phyloP scores from a whole-genome alignment of 23 tunicate species.

The Styela clava region DNA sequence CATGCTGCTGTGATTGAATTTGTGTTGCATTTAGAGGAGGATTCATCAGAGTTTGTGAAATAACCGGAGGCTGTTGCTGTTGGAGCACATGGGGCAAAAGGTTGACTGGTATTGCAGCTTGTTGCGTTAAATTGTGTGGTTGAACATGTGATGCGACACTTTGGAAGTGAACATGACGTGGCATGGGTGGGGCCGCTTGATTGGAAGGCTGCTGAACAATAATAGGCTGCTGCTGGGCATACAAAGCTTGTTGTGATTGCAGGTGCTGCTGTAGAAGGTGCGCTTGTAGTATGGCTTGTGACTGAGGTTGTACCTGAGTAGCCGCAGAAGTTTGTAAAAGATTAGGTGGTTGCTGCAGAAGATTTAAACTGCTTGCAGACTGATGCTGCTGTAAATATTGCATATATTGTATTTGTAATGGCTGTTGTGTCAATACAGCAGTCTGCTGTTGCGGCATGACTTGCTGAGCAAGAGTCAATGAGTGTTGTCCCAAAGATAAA shows the following conservation, averaged over 20 bases:
- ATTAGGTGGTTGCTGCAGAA: neutral
- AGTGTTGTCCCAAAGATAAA: neutral
- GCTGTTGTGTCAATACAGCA: neutral
- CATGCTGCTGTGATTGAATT: neutral
- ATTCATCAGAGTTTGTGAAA: neutral
- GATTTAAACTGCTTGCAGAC: neutral
- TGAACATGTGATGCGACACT: neutral
- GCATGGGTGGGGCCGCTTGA: neutral
- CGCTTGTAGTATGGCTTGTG: neutral
- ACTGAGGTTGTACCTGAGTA: neutral
- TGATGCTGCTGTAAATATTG: neutral
- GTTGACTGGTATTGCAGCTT: neutral
- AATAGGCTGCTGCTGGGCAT: conserved; percentile 2
- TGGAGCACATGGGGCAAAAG: neutral
- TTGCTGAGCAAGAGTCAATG: neutral
- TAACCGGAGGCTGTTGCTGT: neutral
- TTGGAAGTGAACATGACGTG: neutral
- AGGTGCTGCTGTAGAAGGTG: neutral
- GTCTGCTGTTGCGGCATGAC: neutral
- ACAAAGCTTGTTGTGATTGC: neutral
- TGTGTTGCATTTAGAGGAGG: neutral
- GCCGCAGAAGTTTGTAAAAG: neutral
- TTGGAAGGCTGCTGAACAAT: neutral
- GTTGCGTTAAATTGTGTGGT: neutral
- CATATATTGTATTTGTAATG: neutral